Percentiles rank a stretch among this genome's conserved stretches.
phyloP scores from a whole-genome alignment of 2,888 invertebrate genomes.

The Ypsolopha scabrella region DNA sequence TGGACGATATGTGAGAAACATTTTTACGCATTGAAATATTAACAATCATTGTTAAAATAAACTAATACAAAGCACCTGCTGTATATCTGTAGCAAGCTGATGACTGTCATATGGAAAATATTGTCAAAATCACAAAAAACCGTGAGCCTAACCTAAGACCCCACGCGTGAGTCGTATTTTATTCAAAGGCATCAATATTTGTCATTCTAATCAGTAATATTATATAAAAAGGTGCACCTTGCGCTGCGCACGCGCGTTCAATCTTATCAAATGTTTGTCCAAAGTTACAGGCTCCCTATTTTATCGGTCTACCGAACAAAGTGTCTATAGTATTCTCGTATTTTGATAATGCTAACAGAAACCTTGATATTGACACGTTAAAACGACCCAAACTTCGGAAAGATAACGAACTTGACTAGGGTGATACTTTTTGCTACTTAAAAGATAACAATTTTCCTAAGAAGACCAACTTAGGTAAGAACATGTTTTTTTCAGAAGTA shows the following conservation, averaged over 20 bases:
- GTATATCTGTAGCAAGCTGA: neutral
- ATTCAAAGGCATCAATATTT: constrained; percentile 28
- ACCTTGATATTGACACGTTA: neutral
- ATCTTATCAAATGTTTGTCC: constrained; percentile 34
- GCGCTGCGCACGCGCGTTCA: constrained; percentile 16
- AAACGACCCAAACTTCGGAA: too few species aligned
- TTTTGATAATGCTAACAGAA: neutral
- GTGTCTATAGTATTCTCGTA: neutral
- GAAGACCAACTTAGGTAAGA: too few species aligned
- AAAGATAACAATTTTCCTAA: too few species aligned
- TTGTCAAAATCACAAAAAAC: neutral
- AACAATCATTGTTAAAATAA: neutral
- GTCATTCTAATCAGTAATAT: constrained; percentile 34
- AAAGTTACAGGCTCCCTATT: constrained; percentile 10
- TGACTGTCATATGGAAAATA: neutral
- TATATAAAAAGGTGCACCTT: constrained; percentile 17
- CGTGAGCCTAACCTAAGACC: neutral
- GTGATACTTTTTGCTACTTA: too few species aligned
- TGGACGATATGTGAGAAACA: constrained; percentile 42
- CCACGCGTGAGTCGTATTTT: neutral
- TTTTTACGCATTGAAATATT: constrained; percentile 18
- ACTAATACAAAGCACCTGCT: neutral
- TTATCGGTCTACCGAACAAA: neutral
- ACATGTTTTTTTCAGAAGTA: too few species aligned
- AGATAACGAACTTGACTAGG: too few species aligned